Conservation (phyloP, 2,888 invertebrate genomes). For the Platycheirus rosarum region DNA sequence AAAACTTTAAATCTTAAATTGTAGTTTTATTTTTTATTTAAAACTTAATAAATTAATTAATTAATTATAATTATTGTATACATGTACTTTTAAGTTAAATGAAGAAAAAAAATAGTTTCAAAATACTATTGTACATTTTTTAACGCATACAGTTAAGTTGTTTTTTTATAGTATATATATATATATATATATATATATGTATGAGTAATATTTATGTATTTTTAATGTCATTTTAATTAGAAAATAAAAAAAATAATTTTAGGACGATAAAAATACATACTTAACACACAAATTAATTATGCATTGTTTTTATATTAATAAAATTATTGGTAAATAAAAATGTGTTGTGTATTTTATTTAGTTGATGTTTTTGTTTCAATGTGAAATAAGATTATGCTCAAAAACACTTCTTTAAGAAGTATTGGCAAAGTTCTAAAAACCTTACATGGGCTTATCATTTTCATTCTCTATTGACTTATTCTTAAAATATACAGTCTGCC, state of each 20-base stretch:
- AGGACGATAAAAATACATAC: constrained; percentile 34
- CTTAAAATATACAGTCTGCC: too few relatives aligned
- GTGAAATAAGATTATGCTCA: too few relatives aligned
- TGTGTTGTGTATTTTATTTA: too few relatives aligned
- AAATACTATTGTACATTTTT: constrained; percentile 66
- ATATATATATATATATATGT: constrained; percentile 38
- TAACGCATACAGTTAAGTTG: constrained; percentile 71
- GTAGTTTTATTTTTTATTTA: constrained; percentile 15
- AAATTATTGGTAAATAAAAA: constrained; percentile 67
- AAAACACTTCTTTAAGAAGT: too few relatives aligned
- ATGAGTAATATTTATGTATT: constrained; percentile 56
- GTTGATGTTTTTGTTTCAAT: too few relatives aligned
- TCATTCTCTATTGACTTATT: too few relatives aligned
- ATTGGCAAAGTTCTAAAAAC: too few relatives aligned
- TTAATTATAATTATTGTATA: constrained; percentile 30
- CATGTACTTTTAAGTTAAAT: constrained; percentile 62
- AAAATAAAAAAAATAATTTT: constrained; percentile 57
- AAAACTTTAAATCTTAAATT: constrained; percentile 33
- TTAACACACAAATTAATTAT: constrained; percentile 69
- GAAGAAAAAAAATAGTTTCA: constrained; percentile 52
- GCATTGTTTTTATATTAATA: constrained; percentile 73
- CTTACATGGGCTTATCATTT: too few relatives aligned
- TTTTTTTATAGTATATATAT: constrained; percentile 54
- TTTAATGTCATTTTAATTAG: constrained; percentile 72
- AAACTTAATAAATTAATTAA: neutral